These are phyloP conservation scores for Pipa parva DNA, from an alignment of 2,113 vertebrate species.

Conservation along the genomic window DNA sequence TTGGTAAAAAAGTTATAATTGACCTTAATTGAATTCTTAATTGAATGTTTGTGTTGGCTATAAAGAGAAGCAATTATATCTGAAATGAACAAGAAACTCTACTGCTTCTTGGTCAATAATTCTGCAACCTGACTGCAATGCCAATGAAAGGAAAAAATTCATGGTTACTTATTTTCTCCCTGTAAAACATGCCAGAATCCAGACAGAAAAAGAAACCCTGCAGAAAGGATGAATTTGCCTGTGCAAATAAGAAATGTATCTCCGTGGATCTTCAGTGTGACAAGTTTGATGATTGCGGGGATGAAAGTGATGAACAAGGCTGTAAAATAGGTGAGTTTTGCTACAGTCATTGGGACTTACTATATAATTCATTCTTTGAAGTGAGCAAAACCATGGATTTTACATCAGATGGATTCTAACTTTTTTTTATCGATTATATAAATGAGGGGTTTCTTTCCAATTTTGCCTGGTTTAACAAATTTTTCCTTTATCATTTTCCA, in stretches of 20 bases:
- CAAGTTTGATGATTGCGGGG: slow-evolving; percentile 88
- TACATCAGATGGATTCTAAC: too few species aligned
- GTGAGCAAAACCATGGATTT: too few species aligned
- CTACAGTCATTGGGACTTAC: too few species aligned
- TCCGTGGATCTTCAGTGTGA: slow-evolving; percentile 85
- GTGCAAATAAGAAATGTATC: slow-evolving; percentile 80
- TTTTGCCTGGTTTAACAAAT: too few species aligned
- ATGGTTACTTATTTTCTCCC: slow-evolving; percentile 36
- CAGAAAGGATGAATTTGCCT: slow-evolving; percentile 90
- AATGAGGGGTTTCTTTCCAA: too few species aligned
- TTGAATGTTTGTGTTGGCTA: slow-evolving; percentile 35
- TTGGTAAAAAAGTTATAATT: slow-evolving; percentile 43
- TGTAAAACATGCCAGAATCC: slow-evolving; percentile 5
- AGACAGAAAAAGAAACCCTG: slow-evolving; percentile 66
- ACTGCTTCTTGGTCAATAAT: background rate
- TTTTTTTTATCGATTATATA: too few species aligned
- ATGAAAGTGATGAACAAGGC: slow-evolving; percentile 87
- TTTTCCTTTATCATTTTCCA: too few species aligned
- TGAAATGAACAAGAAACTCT: slow-evolving; percentile 24
- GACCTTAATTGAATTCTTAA: slow-evolving; percentile 44
- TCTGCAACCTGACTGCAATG: slow-evolving; percentile 23
- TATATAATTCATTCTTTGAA: too few species aligned
- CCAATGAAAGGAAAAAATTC: slow-evolving; percentile 12
- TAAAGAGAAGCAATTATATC: slow-evolving; percentile 37
- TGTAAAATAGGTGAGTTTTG: slow-evolving; percentile 83